Conservation (phyloP, 2,888 invertebrate genomes). For the Atethmia centrago region DNA sequence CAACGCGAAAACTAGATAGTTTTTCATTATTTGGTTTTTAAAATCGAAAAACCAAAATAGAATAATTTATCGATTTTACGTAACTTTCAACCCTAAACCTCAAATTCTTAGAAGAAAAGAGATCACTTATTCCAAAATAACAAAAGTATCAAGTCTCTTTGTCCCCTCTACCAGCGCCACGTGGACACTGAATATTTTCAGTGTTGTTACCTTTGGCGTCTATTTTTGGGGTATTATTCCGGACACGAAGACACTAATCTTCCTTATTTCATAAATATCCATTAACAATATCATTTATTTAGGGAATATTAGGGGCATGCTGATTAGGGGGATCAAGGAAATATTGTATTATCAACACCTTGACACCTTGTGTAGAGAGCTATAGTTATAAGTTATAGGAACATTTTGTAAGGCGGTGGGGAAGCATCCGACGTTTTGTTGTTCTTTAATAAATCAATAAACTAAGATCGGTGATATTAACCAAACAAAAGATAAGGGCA, state of each 20-base stretch:
- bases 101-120: too few relatives aligned
- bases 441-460: conserved; percentile 55
- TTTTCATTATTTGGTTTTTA: too few relatives aligned
- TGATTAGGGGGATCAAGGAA: conserved; percentile 55
- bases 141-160: conserved; percentile 76
- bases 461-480: conserved; percentile 61
- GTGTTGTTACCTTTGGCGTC: conserved; percentile 72
- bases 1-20: background rate
- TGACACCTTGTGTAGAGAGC: conserved; percentile 14
- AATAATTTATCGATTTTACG: background rate
- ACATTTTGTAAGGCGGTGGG: background rate
- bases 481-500: conserved; percentile 71
- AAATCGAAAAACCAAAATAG: too few relatives aligned
- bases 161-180: conserved; percentile 60
- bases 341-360: conserved; percentile 40
- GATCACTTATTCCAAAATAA: background rate
- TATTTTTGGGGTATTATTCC: conserved; percentile 81
- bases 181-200: conserved; percentile 80
- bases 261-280: conserved; percentile 70
- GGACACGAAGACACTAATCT: conserved; percentile 77
- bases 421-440: conserved; percentile 11
- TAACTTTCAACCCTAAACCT: too few relatives aligned
- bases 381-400: background rate
- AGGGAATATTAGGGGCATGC: conserved; percentile 50
- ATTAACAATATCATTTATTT: conserved; percentile 59